Base-by-base conservation (phyloP, 2,113 vertebrate genomes). In the Stigmatopora nigra region DNA sequence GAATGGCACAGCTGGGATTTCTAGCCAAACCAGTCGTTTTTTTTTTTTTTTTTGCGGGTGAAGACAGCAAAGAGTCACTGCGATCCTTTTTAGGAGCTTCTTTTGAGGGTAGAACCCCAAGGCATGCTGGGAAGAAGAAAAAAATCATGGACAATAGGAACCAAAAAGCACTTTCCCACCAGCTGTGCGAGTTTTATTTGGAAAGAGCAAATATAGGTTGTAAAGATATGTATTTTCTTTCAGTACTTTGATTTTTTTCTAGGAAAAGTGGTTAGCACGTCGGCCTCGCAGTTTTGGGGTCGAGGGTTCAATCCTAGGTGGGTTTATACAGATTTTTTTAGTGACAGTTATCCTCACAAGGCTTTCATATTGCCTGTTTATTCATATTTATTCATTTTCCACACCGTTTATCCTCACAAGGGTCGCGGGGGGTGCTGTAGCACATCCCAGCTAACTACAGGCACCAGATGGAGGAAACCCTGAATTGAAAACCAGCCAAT, bases 131-230 rank as follows among this genome's bases (percentile, higher is more conserved):
- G 83, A 31, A n/a, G n/a, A n/a, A n/a, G n/a, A n/a, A n/a, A n/a
- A 87, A 85, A 81, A 72, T 53, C 41, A 77, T 76, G 46, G 46
- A 80, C 70, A 71, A 66, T 59, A 38, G 47, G 49, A 66, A 52
- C 74, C 48, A 46, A 35, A 64, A 55, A 78, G 46, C 66, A 69
- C 72, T 81, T 88, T 86, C 83, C 87, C 87, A 88, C 65, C 73
- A 79, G 72, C 60, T 57, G 49, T 45, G 59, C 17, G 59, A 49
- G 64, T 3, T 12, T 22, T 31, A 45, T 61, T 67, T 65, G 47
- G 19, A 9, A 36, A 61, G 52, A 60, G 52, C 35, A 55, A 78
- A 65, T 35, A 36, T n/a, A 63, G 64, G 61, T 59, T 75, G 63
- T 63, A 69, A 69, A 59, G 14, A 47, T 48, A 60, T 9, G 15